Conservation (phyloP, 2,888 invertebrate genomes). For the Aphrophora alni region DNA sequence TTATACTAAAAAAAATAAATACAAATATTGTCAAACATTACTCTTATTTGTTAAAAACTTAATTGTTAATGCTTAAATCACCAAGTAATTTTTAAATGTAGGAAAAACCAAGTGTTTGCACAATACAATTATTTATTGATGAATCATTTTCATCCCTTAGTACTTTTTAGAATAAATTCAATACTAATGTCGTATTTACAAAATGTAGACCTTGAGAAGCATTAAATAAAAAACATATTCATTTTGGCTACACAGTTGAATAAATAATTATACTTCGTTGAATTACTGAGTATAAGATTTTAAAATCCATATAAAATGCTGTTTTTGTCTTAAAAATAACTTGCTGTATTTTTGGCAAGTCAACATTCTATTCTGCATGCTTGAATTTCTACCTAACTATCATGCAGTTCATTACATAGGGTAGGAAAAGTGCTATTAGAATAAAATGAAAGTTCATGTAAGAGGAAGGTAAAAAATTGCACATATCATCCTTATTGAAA, state of each 20-base stretch:
- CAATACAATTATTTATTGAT: neutral
- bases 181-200: too few relatives aligned
- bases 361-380: neutral
- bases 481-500: slow-evolving; percentile 98
- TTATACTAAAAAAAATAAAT: neutral
- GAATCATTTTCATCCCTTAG: too few relatives aligned
- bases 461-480: slow-evolving; percentile 63
- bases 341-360: neutral
- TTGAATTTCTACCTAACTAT: neutral
- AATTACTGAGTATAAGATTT: too few relatives aligned
- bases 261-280: too few relatives aligned
- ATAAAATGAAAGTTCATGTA: neutral
- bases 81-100: neutral
- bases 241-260: too few relatives aligned
- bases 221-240: too few relatives aligned
- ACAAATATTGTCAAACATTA: neutral
- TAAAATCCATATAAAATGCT: too few relatives aligned
- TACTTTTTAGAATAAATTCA: too few relatives aligned
- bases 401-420: neutral
- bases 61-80: neutral
- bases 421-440: neutral
- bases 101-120: neutral
- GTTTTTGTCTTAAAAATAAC: too few relatives aligned
- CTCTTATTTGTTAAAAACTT: neutral
- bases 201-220: too few relatives aligned